Percentiles rank a stretch among this genome's conserved stretches.
Evolutionary conservation across 2,888 invertebrate genomes (phyloP).

Genomic region (Leptarthrus brevirostris): DNA sequence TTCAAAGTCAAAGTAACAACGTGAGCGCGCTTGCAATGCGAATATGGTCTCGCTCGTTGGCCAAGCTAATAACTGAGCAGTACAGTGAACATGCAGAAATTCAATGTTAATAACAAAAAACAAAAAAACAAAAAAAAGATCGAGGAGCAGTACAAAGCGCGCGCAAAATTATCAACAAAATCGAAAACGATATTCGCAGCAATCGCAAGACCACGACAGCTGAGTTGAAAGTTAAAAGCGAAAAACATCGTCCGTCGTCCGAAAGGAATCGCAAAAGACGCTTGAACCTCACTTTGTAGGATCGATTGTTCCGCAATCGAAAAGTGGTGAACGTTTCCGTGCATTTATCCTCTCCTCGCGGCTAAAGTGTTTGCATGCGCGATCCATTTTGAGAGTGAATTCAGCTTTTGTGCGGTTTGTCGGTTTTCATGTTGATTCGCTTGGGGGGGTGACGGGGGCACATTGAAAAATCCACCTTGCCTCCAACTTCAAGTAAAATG

Average conservation of each 20-base stretch:
- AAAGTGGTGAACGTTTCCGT: constrained; percentile 5
- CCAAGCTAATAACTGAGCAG: not conserved
- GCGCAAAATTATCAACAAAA: not conserved
- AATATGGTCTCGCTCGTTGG: not conserved
- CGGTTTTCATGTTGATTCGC: constrained; percentile 18
- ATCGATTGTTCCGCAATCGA: constrained; percentile 23
- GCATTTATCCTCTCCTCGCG: constrained; percentile 1
- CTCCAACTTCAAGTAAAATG: constrained; percentile 27
- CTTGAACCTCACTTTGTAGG: not conserved
- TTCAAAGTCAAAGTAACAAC: constrained; percentile 31
- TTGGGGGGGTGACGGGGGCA: not conserved
- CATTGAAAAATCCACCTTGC: constrained; percentile 46
- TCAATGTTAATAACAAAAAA: constrained; percentile 25
- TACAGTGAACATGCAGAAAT: not conserved
- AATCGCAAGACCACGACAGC: not conserved
- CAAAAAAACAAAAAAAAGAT: no score
- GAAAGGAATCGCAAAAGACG: constrained; percentile 6
- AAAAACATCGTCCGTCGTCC: not conserved
- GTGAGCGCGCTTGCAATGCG: not conserved
- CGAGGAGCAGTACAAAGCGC: not conserved
- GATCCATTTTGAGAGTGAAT: constrained; percentile 19
- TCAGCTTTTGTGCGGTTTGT: constrained; percentile 39
- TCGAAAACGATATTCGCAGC: not conserved
- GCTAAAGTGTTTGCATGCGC: constrained; percentile 7
- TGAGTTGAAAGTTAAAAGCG: not conserved